A percentile compares a stretch with the other conserved stretches of the same genome.
These are phyloP conservation scores for Andricus quercusramuli DNA, from an alignment of 2,888 invertebrate species.

Conservation along the genomic window DNA sequence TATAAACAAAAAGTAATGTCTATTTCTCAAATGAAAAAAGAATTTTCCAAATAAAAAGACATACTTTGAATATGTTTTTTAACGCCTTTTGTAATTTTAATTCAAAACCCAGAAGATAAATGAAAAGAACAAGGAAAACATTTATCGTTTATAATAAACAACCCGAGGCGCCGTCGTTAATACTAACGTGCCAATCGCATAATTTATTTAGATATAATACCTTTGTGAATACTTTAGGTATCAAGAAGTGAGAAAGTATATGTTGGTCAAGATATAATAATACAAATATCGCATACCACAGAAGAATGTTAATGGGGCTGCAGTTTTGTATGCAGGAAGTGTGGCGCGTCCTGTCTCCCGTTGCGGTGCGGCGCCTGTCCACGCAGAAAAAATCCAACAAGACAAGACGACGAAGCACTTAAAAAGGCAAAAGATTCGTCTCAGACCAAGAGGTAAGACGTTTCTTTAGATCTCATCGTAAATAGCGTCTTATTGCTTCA, in stretches of 20 bases:
- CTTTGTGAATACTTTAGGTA: background rate
- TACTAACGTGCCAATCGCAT: background rate
- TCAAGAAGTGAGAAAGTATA: conserved; percentile 12
- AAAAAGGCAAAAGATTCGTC: conserved; percentile 23
- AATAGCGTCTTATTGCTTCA: background rate
- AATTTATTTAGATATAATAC: conserved; percentile 10
- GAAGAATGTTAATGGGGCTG: conserved; percentile 35
- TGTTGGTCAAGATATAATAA: conserved; percentile 35
- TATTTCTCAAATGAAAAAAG: background rate
- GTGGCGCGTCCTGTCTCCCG: conserved; percentile 17
- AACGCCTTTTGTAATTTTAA: background rate
- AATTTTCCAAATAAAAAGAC: background rate
- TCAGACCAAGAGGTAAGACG: background rate
- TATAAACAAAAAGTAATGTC: background rate
- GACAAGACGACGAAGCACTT: background rate
- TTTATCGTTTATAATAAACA: background rate
- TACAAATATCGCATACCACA: background rate
- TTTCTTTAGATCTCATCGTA: background rate
- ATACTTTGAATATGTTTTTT: background rate
- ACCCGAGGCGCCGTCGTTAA: background rate
- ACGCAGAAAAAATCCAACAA: conserved; percentile 12
- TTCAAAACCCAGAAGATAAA: background rate
- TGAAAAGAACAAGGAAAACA: background rate
- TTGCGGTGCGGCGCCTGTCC: conserved; percentile 30
- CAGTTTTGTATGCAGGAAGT: conserved; percentile 39